Conservation (phyloP, 2,113 vertebrate species). For the Rhinichthys klamathensis region DNA sequence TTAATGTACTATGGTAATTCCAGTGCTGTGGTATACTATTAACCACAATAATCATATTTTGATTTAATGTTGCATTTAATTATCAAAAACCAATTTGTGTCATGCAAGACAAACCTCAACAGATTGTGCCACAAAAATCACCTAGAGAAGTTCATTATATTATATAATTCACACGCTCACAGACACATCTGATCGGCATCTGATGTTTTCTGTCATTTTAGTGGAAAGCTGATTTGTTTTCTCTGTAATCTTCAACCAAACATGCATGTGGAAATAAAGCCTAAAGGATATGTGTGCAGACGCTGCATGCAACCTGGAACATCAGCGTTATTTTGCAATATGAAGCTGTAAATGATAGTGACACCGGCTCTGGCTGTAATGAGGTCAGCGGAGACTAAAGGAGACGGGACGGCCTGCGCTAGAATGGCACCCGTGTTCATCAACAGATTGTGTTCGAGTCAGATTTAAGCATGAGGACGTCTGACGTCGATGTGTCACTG, state of each 20-base stretch:
- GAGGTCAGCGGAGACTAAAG: conserved; percentile 60
- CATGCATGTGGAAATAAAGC: not conserved
- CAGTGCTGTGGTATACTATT: not conserved
- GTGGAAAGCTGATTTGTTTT: conserved; percentile 53
- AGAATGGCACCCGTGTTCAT: conserved; percentile 16
- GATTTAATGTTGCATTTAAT: not conserved
- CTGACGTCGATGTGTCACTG: conserved; percentile 64
- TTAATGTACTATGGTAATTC: not conserved
- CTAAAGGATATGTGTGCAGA: not conserved
- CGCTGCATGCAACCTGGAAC: not conserved
- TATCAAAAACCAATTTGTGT: not conserved
- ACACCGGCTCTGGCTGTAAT: conserved; percentile 62
- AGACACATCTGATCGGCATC: not conserved
- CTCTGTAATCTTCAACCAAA: not conserved
- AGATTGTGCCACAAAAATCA: not conserved
- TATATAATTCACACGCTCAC: not conserved
- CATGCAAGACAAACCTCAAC: not conserved
- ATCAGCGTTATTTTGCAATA: not conserved
- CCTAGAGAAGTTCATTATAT: not conserved
- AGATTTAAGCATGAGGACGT: conserved; percentile 51
- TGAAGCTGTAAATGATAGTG: conserved; percentile 22
- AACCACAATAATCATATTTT: not conserved
- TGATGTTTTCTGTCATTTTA: conserved; percentile 50
- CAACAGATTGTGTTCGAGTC: conserved; percentile 42
- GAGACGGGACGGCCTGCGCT: conserved; percentile 28